Base-by-base conservation (phyloP, 1,140 invertebrate genomes). In the Oppia nitens region DNA sequence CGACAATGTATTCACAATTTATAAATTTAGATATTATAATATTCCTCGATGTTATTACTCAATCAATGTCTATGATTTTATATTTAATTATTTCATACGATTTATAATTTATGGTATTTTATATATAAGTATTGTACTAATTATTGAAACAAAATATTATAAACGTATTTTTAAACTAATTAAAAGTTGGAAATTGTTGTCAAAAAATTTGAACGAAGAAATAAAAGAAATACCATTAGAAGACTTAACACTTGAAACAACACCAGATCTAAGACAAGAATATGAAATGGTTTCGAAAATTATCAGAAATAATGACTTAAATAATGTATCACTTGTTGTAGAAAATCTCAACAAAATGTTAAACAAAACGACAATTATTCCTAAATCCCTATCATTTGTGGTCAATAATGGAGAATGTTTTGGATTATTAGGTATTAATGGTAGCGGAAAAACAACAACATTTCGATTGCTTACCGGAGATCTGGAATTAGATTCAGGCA, bases 341-440 rank as follows among this genome's bases (percentile, higher is more conserved):
- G 20, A 24, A 4, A 62, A 61, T 9, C 21, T 62, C 24, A 27
- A 32, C 3, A 61, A 45, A 27, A 3, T 17, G 21, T 61, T 55
- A 20, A 25, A 32, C 9, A 20, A 51, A 9, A 24, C 32, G 2
- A 3, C 25, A n/a, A 49, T 50, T 6, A 57, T 57, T 0, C 24
- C 32, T n/a, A 77, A 83, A 63, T 77, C 82, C 64, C 68, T 88
- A 0, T 81, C 77, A 67, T 76, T 87, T 55, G 78, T 70, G 3
- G 75, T 78, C 14, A 73, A 76, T 9, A 60, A 70, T 17, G 72
- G 74, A 3, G 66, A 70, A 57, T 69, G 65, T 62, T 64, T 70
- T 47, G 69, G 68, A 27, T 60, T 72, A 12, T 59, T 72, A 14
- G 72, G 73, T 29, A 67, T 69, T 3, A 74, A 73, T 63, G 71